Evolutionary conservation across 2,113 vertebrate genomes (phyloP).

Genomic region (Scolopax mira): DNA sequence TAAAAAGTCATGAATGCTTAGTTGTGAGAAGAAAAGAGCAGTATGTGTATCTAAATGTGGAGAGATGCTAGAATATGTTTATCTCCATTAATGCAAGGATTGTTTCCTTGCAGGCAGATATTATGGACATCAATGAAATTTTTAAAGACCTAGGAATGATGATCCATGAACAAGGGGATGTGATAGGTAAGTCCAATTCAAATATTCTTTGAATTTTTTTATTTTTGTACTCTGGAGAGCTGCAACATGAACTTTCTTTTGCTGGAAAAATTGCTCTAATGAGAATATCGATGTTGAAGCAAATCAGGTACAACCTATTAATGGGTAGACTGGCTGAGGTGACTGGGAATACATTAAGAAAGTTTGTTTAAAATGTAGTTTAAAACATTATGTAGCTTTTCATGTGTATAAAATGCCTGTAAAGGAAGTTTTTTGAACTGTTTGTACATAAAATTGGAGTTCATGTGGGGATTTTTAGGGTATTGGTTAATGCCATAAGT

Average conservation of each 20-base stretch:
- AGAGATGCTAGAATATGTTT: background rate
- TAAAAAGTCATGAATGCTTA: background rate
- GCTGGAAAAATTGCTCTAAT: background rate
- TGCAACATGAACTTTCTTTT: background rate
- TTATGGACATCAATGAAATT: slow-evolving; percentile 96
- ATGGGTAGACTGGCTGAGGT: background rate
- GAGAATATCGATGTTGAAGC: background rate
- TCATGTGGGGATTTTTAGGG: background rate
- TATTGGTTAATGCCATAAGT: background rate
- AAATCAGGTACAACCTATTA: background rate
- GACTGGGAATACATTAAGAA: background rate
- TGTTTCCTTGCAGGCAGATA: slow-evolving; percentile 84
- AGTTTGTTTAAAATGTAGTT: background rate
- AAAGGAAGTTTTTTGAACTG: background rate
- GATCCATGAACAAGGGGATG: slow-evolving; percentile 96
- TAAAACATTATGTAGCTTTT: background rate
- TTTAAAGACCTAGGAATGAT: slow-evolving; percentile 97
- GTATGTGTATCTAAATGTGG: background rate
- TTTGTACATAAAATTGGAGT: background rate
- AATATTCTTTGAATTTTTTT: background rate
- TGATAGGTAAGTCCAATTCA: slow-evolving; percentile 86
- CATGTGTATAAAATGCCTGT: background rate
- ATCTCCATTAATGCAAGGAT: background rate
- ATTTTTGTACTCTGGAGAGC: background rate
- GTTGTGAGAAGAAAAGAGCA: background rate